Evolutionary conservation across 2,888 invertebrate genomes (phyloP).

Genomic region (Sphaeridia pumilis): DNA sequence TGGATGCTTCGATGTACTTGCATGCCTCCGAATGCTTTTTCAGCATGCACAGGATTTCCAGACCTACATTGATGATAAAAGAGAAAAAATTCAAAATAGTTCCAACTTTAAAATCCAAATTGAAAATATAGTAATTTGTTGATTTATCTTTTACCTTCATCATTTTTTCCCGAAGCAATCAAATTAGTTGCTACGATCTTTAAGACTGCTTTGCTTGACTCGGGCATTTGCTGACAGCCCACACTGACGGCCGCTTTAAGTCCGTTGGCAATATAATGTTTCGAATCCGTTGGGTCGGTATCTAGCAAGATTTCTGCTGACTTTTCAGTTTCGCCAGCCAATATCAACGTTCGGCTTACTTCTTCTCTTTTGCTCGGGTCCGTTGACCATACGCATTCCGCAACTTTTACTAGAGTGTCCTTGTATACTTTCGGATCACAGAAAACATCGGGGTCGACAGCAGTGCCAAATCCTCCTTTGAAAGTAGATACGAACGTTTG

Average conservation of each 20-base stretch:
- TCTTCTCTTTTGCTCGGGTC: slow-evolving; percentile 31
- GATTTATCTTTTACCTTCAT: slow-evolving; percentile 22
- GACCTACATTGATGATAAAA: slow-evolving; percentile 13
- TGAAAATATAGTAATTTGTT: neutral
- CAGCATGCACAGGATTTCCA: slow-evolving; percentile 31
- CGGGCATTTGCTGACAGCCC: slow-evolving; percentile 29
- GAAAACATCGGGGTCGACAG: slow-evolving; percentile 14
- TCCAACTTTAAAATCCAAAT: neutral
- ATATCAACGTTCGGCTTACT: slow-evolving; percentile 27
- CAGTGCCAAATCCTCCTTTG: neutral
- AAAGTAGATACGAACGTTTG: slow-evolving; percentile 9
- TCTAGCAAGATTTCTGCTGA: slow-evolving; percentile 34
- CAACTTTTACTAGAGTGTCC: slow-evolving; percentile 30
- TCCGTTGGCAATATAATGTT: slow-evolving; percentile 30
- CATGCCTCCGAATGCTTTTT: slow-evolving; percentile 32
- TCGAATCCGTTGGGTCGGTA: slow-evolving; percentile 31
- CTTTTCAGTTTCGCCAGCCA: slow-evolving; percentile 29
- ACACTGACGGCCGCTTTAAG: slow-evolving; percentile 33
- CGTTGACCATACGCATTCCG: slow-evolving; percentile 30
- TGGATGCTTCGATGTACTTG: slow-evolving; percentile 33
- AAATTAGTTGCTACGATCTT: slow-evolving; percentile 34
- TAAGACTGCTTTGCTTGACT: slow-evolving; percentile 32
- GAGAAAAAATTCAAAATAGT: neutral
- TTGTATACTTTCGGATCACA: slow-evolving; percentile 21
- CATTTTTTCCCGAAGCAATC: slow-evolving; percentile 30